Evolutionary conservation across 2,797 vertebrate genomes (phyloP).

Genomic region (Gobio occitaniae): DNA sequence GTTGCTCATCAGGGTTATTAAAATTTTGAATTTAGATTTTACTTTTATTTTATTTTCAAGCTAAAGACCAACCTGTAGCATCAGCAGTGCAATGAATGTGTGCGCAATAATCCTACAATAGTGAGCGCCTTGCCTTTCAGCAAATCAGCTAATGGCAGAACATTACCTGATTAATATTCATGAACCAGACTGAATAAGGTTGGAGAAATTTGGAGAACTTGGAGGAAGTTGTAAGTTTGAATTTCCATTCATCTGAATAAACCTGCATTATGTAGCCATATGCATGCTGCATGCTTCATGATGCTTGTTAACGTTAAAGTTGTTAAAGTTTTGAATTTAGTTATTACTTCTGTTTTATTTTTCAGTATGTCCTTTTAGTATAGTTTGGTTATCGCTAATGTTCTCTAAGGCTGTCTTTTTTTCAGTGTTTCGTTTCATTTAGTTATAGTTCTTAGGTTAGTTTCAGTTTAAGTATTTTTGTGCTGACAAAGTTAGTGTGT

Average conservation of each 20-base stretch:
- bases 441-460: neutral
- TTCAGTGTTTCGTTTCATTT: neutral
- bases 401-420: no score
- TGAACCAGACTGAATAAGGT: neutral
- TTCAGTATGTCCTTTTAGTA: neutral
- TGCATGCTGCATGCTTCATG: neutral
- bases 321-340: neutral
- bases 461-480: neutral
- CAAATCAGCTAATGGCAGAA: neutral
- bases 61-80: neutral
- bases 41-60: neutral
- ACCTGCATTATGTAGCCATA: neutral
- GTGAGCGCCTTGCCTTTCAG: neutral
- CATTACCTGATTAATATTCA: conserved; percentile 22
- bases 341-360: neutral
- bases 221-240: neutral
- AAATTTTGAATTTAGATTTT: neutral
- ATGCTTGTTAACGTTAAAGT: neutral
- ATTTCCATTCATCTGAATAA: neutral
- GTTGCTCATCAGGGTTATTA: neutral
- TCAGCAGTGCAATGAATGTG: neutral
- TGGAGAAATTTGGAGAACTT: neutral
- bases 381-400: no score
- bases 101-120: neutral
- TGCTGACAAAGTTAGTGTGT: neutral